These are phyloP conservation scores for Pionites leucogaster DNA, from an alignment of 2,113 vertebrate species.

Conservation along the genomic window DNA sequence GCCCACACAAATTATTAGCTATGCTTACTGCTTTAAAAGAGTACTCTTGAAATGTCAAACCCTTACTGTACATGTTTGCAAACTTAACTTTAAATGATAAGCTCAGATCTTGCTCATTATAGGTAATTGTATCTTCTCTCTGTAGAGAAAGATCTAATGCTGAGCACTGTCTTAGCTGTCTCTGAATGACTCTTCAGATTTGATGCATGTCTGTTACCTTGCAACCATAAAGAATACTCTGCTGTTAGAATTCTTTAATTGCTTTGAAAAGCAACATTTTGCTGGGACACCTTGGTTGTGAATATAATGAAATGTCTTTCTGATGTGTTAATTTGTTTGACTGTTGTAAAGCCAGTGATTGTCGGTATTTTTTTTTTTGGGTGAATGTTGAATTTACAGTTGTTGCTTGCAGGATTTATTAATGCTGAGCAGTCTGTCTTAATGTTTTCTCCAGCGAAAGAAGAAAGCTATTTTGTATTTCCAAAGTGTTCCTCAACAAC, in stretches of 20 bases:
- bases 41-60: slow-evolving; percentile 39
- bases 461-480: neutral
- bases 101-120: slow-evolving; percentile 8
- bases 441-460: neutral
- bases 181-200: neutral
- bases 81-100: slow-evolving; percentile 48
- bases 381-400: neutral
- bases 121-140: slow-evolving; percentile 25
- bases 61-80: slow-evolving; percentile 14
- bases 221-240: neutral
- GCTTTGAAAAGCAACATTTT: neutral
- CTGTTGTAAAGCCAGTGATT: neutral
- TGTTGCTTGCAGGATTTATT: neutral
- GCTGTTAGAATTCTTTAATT: neutral
- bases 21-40: neutral
- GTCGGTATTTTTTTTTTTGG: accelerated
- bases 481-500: neutral
- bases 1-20: slow-evolving; percentile 52
- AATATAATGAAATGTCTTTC: neutral
- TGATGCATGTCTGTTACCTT: neutral
- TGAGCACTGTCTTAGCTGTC: neutral
- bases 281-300: neutral
- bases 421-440: neutral
- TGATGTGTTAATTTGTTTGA: neutral
- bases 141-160: neutral